Base-by-base conservation (phyloP, 2,113 vertebrate genomes). In the Cynoglossus semilaevis region DNA sequence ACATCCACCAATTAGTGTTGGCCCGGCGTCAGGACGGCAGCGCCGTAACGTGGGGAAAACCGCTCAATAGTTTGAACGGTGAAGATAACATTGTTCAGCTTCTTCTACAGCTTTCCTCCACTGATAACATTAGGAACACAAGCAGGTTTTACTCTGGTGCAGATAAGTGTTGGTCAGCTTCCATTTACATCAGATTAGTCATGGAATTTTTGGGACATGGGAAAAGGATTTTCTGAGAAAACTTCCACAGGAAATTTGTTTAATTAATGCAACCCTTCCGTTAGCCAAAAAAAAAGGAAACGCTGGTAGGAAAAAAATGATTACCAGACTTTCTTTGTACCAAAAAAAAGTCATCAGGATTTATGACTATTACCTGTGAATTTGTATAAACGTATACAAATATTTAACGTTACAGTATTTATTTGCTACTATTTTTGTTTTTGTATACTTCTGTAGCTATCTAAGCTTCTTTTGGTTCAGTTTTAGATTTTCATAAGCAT, bases 81-180 rank as follows among this genome's bases (percentile, higher is more conserved):
- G 76, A 37, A 61, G 82, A 90, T 88, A 88, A 88, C 84, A 88
- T 85, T 88, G 85, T 88, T 50, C 29, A 15, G 15, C 22, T 17
- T 52, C 40, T 48, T 16, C 53, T 29, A 16, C 2, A 53, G 18
- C 61, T 79, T 82, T 85, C 72, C 73, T 75, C 37, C 14, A 1
- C 68, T 63, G 76, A 79, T 81, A 86, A 74, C 60, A 4, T 34
- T 11, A 42, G 4, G 29, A 15, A 47, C 40, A n/a, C 60, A 64
- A 16, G 57, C 38, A 38, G 18, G 15, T 63, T 54, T 67, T 49
- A 51, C 51, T 49, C 51, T 41, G 4, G 44, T 58, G 53, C 15
- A 51, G 70, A 74, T 65, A 68, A 73, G 60, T 29, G 4, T 35
- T n/a, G 18, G 44, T 42, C 22, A 9, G 17, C 7, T 7, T 48